Evolutionary conservation across 2,888 invertebrate species (phyloP), one percentile per base, ranked within the genome.

Genomic region (Choreutis nemorana): DNA sequence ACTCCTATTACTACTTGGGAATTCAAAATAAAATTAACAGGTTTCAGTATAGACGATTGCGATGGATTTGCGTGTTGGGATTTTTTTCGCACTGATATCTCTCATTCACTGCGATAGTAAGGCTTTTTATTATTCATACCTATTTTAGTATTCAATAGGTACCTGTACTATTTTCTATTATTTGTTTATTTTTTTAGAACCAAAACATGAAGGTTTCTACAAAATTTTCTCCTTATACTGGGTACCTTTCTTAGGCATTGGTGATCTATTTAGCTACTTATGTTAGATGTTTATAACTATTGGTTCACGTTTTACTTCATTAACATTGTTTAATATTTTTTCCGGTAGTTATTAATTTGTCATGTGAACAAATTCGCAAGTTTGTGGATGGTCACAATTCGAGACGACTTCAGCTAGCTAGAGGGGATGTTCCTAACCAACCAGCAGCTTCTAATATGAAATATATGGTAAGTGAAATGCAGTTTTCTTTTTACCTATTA

Each of bases 391-490:
- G 54, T 0, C 60, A 60, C 31, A 60, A 60, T 28, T 30, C 23
- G 2, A 36, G 48, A 10, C 38, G 60, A 7, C 26, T 48, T 5
- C 40, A 32, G 7, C 12, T 59, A 9, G 48, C 55, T 1, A 39
- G 41, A 15, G 58, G 56, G 3, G 33, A 38, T 9, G 36, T 59
- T 3, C 14, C 32, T 1, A 44, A 45, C 1, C 59, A 61, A 26
- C 61, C 61, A 1, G 36, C 55, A 2, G 60, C 60, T 9, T 34
- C 44, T 1, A 37, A 50, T 13, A 59, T 61, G 60, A 49, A 51
- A 16, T 43, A 24, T 15, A 41, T 61, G 42, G 61, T 53, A 24
- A 10, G 44, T 41, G 8, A n/a, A 16, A 6, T 18, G 28, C 2
- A 11, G 11, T 16, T 22, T 20, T 2, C 32, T n/a, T n/a, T n/a